A percentile compares a stretch with the other conserved stretches of the same genome.
phyloP scores from a whole-genome alignment of 2,888 invertebrate species.

The Nymphalis urticae region DNA sequence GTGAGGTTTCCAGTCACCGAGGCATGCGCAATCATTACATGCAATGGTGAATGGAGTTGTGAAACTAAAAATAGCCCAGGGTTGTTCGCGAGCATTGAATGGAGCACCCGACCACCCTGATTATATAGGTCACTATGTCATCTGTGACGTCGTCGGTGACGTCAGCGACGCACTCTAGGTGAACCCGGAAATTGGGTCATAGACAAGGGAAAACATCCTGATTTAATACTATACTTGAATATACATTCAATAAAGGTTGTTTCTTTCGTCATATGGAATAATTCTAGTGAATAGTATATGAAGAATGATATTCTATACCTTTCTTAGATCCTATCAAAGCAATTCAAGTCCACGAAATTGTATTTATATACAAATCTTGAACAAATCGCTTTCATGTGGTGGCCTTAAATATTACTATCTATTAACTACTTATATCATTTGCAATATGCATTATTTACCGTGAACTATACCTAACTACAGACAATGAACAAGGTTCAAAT shows the following conservation, averaged over 20 bases:
- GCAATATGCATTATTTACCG: background rate
- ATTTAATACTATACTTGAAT: too few species aligned
- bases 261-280: too few species aligned
- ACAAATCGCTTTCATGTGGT: too few species aligned
- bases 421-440: background rate
- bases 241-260: too few species aligned
- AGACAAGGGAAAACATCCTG: conserved; percentile 17
- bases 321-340: too few species aligned
- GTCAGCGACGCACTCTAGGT: conserved; percentile 69
- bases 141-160: conserved; percentile 66
- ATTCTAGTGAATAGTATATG: too few species aligned
- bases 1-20: background rate
- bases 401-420: background rate
- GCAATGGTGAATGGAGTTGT: conserved; percentile 69
- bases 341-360: too few species aligned
- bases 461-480: background rate
- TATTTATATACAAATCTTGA: too few species aligned
- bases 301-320: too few species aligned
- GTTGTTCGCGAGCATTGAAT: conserved; percentile 68
- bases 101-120: conserved; percentile 48
- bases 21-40: conserved; percentile 32
- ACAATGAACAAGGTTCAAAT: background rate
- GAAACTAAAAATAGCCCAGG: conserved; percentile 64
- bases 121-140: conserved; percentile 73
- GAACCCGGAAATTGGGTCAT: conserved; percentile 57